These are phyloP conservation scores for Eulacestoma nigropectus DNA, from an alignment of 2,113 vertebrate species.

Conservation along the genomic window DNA sequence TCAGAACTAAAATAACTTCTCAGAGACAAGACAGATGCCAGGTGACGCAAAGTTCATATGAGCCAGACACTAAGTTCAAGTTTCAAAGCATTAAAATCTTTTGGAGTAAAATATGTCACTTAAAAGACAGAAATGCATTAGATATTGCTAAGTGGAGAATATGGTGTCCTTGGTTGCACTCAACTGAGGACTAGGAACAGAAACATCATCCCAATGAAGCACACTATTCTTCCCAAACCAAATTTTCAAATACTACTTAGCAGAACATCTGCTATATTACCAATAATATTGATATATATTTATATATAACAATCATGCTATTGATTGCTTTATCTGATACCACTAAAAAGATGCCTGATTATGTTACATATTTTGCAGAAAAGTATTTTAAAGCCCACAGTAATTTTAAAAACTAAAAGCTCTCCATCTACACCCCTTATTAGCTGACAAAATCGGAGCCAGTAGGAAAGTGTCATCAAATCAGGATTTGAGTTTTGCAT, in stretches of 20 bases:
- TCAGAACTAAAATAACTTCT: neutral
- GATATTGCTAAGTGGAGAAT: neutral
- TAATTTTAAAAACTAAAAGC: neutral
- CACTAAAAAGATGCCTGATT: neutral
- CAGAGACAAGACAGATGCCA: neutral
- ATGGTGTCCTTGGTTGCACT: neutral
- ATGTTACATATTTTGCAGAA: neutral
- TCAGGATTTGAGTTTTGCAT: neutral
- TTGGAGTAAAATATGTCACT: neutral
- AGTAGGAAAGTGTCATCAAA: neutral
- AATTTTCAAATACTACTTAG: neutral
- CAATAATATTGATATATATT: neutral
- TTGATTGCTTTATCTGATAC: neutral
- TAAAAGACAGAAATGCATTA: neutral
- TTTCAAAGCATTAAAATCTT: neutral
- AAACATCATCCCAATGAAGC: neutral
- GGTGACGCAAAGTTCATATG: neutral
- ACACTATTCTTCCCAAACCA: neutral
- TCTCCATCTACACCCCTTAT: neutral
- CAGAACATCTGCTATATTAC: neutral
- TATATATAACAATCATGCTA: no score
- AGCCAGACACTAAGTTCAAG: neutral
- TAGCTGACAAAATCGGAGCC: neutral
- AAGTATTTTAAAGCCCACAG: neutral
- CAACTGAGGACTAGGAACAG: neutral